Evolutionary conservation across 2,888 invertebrate species (phyloP), one percentile per base, ranked within the genome.

Genomic region (Sinelater perroti): DNA sequence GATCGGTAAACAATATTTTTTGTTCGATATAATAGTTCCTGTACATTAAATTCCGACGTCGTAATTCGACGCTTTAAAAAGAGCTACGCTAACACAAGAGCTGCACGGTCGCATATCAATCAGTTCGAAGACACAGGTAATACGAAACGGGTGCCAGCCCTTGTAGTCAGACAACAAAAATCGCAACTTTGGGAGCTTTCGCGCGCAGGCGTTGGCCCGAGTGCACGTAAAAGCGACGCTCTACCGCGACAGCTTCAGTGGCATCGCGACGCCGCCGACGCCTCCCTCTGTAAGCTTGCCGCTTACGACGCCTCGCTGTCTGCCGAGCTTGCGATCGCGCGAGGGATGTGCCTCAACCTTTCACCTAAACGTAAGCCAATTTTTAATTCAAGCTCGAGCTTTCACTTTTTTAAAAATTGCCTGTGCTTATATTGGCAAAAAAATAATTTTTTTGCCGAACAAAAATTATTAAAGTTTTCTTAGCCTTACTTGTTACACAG

Each of bases 161-260:
- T 24, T 24, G 40, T 24, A 40, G 40, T 40, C 40, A 40, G 21
- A 40, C 47, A 47, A 20, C 47, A 40, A 35, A 52, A 45, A 38
- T 35, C 33, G 45, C 33, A 53, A 52, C 21, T 45, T 46, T 30
- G 21, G 33, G 42, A 31, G 36, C 45, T 45, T 24, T 28, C 35
- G 16, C 21, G 58, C 58, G 58, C 58, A 58, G 47, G 58, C 58
- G 58, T 57, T 58, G 40, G 33, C 40, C 26, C 50, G 33, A 53
- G 31, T 33, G 42, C 36, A 47, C 55, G 49, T 60, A 63, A 57
- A 63, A 63, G 60, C 60, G 24, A 38, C 56, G 58, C 33, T 45
- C 47, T 56, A 56, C 49, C 55, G 49, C 45, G 40, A 55, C 40
- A 56, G 63, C 60, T 56, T 60, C 58, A 63, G 63, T 63, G 60